Evolutionary conservation across 53 echinoderm and acorn worm genomes (phyloP).

Genomic region (Luidia sarsii): DNA sequence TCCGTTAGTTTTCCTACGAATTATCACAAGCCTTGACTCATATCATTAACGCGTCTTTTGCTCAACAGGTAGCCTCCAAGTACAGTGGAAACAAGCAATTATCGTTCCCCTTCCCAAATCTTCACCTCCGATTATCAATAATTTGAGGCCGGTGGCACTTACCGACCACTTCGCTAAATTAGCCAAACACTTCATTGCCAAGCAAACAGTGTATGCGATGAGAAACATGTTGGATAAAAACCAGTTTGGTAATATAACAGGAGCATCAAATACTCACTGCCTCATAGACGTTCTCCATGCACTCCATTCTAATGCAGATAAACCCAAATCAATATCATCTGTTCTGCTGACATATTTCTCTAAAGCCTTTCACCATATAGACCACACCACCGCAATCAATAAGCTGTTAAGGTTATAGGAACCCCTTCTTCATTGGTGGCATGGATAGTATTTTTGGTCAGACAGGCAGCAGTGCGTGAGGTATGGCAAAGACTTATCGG

Average conservation of each 20-base stretch:
- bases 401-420: slow-evolving; percentile 13
- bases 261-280: slow-evolving; percentile 28
- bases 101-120: slow-evolving; percentile 41
- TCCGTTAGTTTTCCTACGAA: slow-evolving; percentile 35
- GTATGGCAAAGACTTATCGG: slow-evolving; percentile 10
- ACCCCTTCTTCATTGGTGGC: not conserved
- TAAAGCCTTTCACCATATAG: slow-evolving; percentile 13
- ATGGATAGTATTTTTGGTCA: slow-evolving; percentile 21
- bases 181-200: slow-evolving; percentile 2
- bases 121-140: slow-evolving; percentile 4
- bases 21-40: slow-evolving; percentile 18
- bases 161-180: slow-evolving; percentile 4
- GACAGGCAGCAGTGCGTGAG: slow-evolving; percentile 22
- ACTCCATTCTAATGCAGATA: not conserved
- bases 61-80: not conserved
- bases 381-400: slow-evolving; percentile 14
- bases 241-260: slow-evolving; percentile 39
- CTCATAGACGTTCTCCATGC: slow-evolving; percentile 6
- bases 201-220: not conserved
- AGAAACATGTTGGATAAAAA: not conserved
- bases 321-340: not conserved
- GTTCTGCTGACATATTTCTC: not conserved
- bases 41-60: slow-evolving; percentile 36
- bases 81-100: slow-evolving; percentile 45
- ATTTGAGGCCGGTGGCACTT: slow-evolving; percentile 53